Evolutionary conservation across 2,113 vertebrate genomes (phyloP), one percentile per base, ranked within the genome.

Genomic region (Tupaia tana): DNA sequence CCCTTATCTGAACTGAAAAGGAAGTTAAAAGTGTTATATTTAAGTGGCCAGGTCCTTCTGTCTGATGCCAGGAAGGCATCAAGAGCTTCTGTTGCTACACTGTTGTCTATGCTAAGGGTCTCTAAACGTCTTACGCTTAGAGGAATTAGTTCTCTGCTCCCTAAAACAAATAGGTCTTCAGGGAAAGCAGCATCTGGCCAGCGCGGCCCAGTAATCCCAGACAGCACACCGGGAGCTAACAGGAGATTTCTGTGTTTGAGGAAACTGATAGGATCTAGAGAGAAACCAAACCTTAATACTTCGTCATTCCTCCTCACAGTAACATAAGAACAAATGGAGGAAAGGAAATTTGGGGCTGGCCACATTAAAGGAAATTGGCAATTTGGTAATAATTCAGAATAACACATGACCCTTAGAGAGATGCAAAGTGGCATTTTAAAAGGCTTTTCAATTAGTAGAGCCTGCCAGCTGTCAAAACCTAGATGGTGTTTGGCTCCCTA

Each of bases 241-340:
- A 90, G 25, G 83, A 86, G 58, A 95, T 79, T 52, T 43, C 56
- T 64, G 13, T 94, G 85, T 94, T 79, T 89, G 70, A 67, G 34
- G 75, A 96, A 92, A 83, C 29, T 14, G 93, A 97, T 59, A 95
- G 85, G 70, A 83, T 88, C 87, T 91, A 89, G 88, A 79, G 77
- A 94, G 88, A 82, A 92, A 91, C 16, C 31, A 58, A 84, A 74
- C 58, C 12, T 90, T 87, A 95, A 77, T 67, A 59, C 31, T 77
- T 92, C 86, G 31, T 77, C 70, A 84, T 43, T 81, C 81, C 79
- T 86, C 74, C 92, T 54, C 31, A 91, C 93, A 96, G 89, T 93
- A 87, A 90, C 63, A 66, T 74, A 85, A 90, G 16, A 77, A 24
- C 64, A 64, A 91, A 95, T 89, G 74, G 6, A 61, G 27, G 16